phyloP scores from a whole-genome alignment of 2,888 invertebrate species.

The Tachina grossa region DNA sequence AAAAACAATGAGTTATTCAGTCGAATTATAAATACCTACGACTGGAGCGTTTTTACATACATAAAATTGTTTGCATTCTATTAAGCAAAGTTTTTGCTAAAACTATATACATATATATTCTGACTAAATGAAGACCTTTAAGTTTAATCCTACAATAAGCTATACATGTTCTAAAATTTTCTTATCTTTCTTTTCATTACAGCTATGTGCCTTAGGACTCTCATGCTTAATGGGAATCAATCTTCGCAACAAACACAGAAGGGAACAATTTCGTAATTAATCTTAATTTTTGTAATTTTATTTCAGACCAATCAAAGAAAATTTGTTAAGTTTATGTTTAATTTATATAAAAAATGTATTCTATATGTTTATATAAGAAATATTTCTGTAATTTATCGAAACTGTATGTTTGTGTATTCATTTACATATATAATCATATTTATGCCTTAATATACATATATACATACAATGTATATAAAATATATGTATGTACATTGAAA shows the following conservation, averaged over 20 bases:
- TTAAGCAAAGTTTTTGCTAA: too few relatives aligned
- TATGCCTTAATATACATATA: conserved; percentile 50
- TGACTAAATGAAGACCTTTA: too few relatives aligned
- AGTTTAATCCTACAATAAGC: too few relatives aligned
- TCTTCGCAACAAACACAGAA: conserved; percentile 78
- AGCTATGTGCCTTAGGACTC: conserved; percentile 76
- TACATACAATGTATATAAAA: not conserved
- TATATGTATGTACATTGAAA: not conserved
- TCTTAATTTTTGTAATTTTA: not conserved
- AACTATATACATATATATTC: too few relatives aligned
- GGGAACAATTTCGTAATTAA: conserved; percentile 74
- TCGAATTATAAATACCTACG: too few relatives aligned
- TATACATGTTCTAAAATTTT: not conserved
- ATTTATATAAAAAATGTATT: conserved; percentile 53
- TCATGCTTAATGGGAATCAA: conserved; percentile 78
- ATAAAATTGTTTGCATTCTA: too few relatives aligned
- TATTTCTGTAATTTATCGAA: conserved; percentile 33
- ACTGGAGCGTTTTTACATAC: too few relatives aligned
- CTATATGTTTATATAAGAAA: conserved; percentile 49
- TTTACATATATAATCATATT: conserved; percentile 46
- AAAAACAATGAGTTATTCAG: too few relatives aligned
- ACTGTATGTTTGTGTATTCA: conserved; percentile 22
- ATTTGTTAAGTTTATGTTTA: conserved; percentile 61
- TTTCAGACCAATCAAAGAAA: not conserved
- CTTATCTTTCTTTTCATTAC: conserved; percentile 43